Evolutionary conservation across 2,113 vertebrate species (phyloP), one percentile per base, ranked within the genome.

Genomic region (Channa maculata): DNA sequence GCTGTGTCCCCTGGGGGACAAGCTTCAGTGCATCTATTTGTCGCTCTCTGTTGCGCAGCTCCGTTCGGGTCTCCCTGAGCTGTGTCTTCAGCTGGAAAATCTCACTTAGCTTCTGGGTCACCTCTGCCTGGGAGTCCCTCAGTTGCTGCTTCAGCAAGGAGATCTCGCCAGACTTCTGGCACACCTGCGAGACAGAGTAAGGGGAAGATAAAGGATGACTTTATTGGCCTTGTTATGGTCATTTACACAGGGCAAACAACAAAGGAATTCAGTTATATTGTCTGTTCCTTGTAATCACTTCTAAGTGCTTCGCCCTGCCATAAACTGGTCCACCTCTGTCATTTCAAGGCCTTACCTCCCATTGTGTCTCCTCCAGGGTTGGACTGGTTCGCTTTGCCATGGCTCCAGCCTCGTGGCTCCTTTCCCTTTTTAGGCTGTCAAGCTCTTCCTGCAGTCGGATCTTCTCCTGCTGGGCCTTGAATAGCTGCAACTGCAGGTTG

Each of bases 151-250:
- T 99, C 85, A 99, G 91, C 77, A 99, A 86, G 4, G 97, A 96
- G 75, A 99, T 99, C 91, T 99, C 98, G 0, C 97, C 97, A 0
- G 96, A 95, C 84, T 99, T 99, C 94, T 99, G 98, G 89, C 97
- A 98, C 75, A 99, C 98, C 96, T 98, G 84, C 12, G 46, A 65
- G 57, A 66, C 5, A 48, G 41, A 58, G 11, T 57, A 63, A 60
- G 4, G 6, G 58, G 36, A 24, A 8, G 37, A 69, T 45, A 4
- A 61, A 34, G 1, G 8, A 14, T 5, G 67, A 57, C 37, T 44
- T 48, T 34, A 6, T 3, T 1, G 15, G 15, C 10, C 13, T 15
- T 4, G 2, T 15, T 37, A 12, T 39, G n/a, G 52, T 62, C 4
- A 34, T 36, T 57, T 78, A 49, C 55, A 71, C 9, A 39, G n/a